Percentiles rank a stretch among this genome's conserved stretches.
These are phyloP conservation scores for Eurypyga helias DNA, from an alignment of 2,113 vertebrate genomes.

Conservation along the genomic window DNA sequence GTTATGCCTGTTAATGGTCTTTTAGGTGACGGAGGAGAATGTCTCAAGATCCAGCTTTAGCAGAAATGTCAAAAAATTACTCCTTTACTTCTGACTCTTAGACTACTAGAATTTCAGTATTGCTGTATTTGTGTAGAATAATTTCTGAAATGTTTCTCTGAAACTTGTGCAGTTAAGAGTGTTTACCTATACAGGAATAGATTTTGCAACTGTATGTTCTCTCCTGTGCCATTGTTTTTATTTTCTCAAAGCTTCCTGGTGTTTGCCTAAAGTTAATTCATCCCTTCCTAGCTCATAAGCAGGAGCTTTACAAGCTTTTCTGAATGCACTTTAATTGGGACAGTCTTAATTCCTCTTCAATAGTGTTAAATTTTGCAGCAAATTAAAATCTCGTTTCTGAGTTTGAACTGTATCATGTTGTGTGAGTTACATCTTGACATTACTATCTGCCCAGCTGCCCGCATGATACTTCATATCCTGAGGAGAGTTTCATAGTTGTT, in stretches of 20 bases:
- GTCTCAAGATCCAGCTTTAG: neutral
- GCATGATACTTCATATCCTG: neutral
- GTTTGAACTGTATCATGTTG: neutral
- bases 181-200: neutral
- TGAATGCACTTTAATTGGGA: neutral
- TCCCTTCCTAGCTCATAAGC: neutral
- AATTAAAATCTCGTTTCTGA: constrained; percentile 54
- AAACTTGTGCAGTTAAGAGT: neutral
- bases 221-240: neutral
- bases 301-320: constrained; percentile 16
- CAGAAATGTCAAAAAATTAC: neutral
- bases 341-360: constrained; percentile 29
- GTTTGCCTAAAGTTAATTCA: constrained; percentile 20
- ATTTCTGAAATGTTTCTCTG: neutral
- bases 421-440: neutral
- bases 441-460: neutral
- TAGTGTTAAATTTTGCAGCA: constrained; percentile 20
- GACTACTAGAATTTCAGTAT: neutral
- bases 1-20: neutral
- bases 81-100: neutral
- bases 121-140: neutral
- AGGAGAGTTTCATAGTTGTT: neutral
- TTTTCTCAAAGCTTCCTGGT: neutral
- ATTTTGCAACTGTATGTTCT: neutral
- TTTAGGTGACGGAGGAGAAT: neutral